Base-by-base conservation (phyloP, 2,797 vertebrate species). In the Lemur catta region DNA sequence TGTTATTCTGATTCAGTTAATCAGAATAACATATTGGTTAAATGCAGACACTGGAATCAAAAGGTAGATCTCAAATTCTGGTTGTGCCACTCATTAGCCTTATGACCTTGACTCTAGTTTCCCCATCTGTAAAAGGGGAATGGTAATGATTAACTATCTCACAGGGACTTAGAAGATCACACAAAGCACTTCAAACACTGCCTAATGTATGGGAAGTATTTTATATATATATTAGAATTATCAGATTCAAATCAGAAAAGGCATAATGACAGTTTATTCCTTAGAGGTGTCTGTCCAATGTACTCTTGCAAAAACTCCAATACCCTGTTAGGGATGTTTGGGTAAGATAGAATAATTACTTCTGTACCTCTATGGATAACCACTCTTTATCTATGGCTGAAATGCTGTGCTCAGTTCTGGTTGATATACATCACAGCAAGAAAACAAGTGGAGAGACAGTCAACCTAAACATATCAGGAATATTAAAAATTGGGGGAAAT, bases 111-210 rank as follows among this genome's bases (percentile, higher is more conserved):
- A 90, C 26, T 38, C 8, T 18, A 67, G 57, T 74, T 85, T 87
- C 48, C 63, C 4, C 61, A 38, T 72, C 10, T 35, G 15, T 28
- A 50, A 33, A 90, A 38, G 11, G 3, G 18, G 17, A 17, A 71
- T 82, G 7, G 46, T 79, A 71, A 59, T 48, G 30, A 57, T 57
- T 79, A 48, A 30, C 55, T 52, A 33, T 50, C 35, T 85, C 65
- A 89, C 20, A 17, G 26, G 59, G 4, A 81, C 63, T 55, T 61
- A n/a, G 28, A 24, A 69, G 12, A 82, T 61, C 11, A 11, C 9
- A 89, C 5, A 46, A 89, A 89, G 15, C 89, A 87, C 55, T 67
- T 28, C 91, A 89, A 76, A 91, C 82, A 81, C n/a, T 67, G 50
- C 1, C 61, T 65, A 10, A 1, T 38, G 41, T 35, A 93, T 10